These are phyloP conservation scores for Megaceryle alcyon DNA, from an alignment of 2,797 vertebrate genomes.

Conservation along the genomic window DNA sequence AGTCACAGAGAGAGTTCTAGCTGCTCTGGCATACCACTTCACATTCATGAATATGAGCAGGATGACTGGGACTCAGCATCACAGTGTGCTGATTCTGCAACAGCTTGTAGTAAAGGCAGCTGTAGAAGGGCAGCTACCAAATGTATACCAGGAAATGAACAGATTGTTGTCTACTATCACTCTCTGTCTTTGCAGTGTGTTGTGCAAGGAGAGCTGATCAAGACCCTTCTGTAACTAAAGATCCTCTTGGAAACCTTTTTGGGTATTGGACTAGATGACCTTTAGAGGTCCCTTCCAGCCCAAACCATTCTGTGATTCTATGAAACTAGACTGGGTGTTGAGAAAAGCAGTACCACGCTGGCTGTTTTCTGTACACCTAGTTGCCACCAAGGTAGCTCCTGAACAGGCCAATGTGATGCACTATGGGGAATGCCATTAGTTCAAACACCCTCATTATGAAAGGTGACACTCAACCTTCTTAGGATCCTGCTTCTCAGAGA, in stretches of 20 bases:
- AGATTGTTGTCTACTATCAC: not conserved
- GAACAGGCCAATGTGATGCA: fast-evolving
- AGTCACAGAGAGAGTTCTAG: not conserved
- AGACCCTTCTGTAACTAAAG: not conserved
- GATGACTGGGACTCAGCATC: not conserved
- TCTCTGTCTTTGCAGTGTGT: not conserved
- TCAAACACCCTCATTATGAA: not conserved
- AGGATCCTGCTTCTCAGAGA: not conserved
- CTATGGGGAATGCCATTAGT: not conserved
- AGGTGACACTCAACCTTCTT: not conserved
- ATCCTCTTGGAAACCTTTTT: not conserved
- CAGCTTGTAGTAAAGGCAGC: not conserved
- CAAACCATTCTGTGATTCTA: no score
- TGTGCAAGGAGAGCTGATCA: not conserved
- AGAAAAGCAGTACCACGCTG: not conserved
- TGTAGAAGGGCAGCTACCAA: not conserved
- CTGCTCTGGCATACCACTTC: not conserved
- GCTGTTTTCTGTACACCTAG: not conserved
- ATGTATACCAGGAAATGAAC: not conserved
- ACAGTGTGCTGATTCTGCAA: not conserved
- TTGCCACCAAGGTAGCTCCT: not conserved
- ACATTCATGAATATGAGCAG: not conserved
- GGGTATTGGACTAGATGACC: no score
- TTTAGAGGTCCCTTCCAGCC: no score
- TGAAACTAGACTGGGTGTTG: not conserved